These are phyloP conservation scores for Anolis carolinensis DNA, from an alignment of 2,113 vertebrate genomes.

Conservation along the genomic window DNA sequence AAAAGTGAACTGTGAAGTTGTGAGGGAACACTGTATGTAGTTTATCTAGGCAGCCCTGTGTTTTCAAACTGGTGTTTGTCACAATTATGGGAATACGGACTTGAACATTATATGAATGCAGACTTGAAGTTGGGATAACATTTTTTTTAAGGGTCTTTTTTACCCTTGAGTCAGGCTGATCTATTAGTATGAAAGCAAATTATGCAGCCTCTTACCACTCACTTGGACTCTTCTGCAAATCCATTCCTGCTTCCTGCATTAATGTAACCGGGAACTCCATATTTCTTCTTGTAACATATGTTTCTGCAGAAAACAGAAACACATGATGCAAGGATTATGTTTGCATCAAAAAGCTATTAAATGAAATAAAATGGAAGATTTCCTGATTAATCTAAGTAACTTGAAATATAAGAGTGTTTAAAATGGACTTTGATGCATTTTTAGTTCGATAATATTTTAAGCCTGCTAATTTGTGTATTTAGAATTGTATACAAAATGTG, in stretches of 20 bases:
- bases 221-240: background rate
- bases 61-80: background rate
- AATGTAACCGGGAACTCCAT: background rate
- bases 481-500: constrained; percentile 1
- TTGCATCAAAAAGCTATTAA: background rate
- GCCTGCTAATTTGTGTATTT: background rate
- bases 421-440: background rate
- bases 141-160: background rate
- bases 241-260: background rate
- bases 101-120: background rate
- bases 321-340: background rate
- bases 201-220: background rate
- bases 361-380: background rate
- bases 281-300: background rate
- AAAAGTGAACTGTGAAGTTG: too few species aligned
- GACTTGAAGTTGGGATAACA: background rate
- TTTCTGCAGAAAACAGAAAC: background rate
- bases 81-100: background rate
- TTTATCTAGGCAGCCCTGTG: background rate
- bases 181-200: too few species aligned
- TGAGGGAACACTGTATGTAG: too few species aligned
- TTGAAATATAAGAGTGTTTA: background rate
- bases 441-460: constrained; percentile 1
- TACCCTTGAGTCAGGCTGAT: background rate
- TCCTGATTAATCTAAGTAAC: background rate